Evolutionary conservation across 2,113 vertebrate species (phyloP).

Genomic region (Condylura cristata): DNA sequence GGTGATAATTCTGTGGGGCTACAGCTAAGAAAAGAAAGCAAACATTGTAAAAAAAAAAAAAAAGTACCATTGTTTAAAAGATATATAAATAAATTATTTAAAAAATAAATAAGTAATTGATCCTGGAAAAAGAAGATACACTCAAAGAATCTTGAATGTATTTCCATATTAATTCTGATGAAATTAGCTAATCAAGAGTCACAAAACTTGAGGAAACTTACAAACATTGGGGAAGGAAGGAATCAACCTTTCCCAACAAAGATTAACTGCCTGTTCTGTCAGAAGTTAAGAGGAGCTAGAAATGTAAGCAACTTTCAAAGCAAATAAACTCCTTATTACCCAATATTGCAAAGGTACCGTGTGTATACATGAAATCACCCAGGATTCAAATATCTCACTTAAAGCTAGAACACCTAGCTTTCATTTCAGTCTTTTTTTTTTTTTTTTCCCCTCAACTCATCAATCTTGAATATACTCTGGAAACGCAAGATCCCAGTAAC

Average conservation of each 20-base stretch:
- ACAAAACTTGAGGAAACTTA: background rate
- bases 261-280: background rate
- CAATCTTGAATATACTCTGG: background rate
- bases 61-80: too few species aligned
- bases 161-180: background rate
- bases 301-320: slow-evolving; percentile 33
- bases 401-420: background rate
- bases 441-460: background rate
- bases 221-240: background rate
- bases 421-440: background rate
- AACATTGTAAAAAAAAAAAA: too few species aligned
- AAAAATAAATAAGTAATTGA: too few species aligned
- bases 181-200: background rate
- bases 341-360: slow-evolving; percentile 16
- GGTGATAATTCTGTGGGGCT: too few species aligned
- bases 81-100: too few species aligned
- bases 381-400: background rate
- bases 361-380: background rate
- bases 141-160: background rate
- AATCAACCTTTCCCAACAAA: background rate
- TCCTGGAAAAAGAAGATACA: too few species aligned
- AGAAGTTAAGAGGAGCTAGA: background rate
- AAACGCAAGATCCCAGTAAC: background rate
- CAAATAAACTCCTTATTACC: slow-evolving; percentile 16
- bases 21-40: too few species aligned